A percentile compares a stretch with the other conserved stretches of the same genome.
Conservation (phyloP, 1,140 invertebrate genomes). For the Pomphorhynchus laevis region DNA sequence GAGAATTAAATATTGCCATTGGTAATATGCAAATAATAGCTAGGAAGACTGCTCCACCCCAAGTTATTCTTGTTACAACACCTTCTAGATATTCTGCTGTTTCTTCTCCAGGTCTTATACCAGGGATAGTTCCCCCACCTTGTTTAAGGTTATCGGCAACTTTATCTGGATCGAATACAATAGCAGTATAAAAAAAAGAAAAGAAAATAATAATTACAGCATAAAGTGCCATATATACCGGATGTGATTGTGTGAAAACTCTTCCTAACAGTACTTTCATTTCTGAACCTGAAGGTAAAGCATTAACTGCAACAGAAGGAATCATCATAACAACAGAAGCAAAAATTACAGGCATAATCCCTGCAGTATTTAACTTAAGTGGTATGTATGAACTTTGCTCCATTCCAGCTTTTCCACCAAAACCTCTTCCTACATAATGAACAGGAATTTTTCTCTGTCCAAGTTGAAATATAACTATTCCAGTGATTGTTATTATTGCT, state of each 20-base stretch:
- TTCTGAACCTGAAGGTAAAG: not conserved
- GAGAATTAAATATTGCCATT: not conserved
- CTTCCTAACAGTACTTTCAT: not conserved
- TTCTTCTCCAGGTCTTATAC: not conserved
- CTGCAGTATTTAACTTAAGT: not conserved
- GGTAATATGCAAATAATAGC: not conserved
- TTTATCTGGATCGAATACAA: not conserved
- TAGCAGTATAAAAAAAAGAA: not conserved
- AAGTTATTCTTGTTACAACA: not conserved
- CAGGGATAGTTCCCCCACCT: not conserved
- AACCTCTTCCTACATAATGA: not conserved
- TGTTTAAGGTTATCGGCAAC: not conserved
- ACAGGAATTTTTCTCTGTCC: not conserved
- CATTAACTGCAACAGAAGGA: not conserved
- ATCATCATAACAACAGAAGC: not conserved
- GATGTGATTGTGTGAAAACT: too few species aligned
- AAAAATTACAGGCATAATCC: constrained; percentile 1
- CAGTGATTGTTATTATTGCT: not conserved
- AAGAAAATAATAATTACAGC: not conserved
- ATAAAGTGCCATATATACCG: not conserved
- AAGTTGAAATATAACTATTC: not conserved
- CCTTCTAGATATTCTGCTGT: not conserved
- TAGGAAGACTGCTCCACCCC: not conserved
- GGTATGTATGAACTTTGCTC: not conserved
- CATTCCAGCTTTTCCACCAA: not conserved